phyloP scores from a whole-genome alignment of 2,888 invertebrate genomes.

The Hirtodrosophila duncani region DNA sequence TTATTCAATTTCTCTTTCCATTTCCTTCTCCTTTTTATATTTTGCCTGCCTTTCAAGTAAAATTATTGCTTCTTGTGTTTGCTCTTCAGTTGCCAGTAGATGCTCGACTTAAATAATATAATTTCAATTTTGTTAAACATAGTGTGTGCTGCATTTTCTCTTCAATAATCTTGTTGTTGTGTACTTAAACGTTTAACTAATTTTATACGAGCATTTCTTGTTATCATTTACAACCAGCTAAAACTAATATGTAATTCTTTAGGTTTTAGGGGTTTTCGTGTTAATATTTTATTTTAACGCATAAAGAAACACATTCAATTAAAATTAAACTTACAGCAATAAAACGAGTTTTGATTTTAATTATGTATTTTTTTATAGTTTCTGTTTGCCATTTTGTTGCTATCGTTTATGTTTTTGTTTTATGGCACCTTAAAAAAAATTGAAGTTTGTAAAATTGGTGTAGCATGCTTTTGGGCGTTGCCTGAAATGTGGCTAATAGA shows the following conservation, averaged over 20 bases:
- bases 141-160: conserved; percentile 19
- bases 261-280: conserved; percentile 25
- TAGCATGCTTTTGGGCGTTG: conserved; percentile 7
- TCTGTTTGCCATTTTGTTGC: neutral
- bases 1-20: conserved; percentile 7
- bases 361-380: neutral
- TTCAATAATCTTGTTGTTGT: conserved; percentile 17
- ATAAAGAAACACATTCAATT: conserved; percentile 15
- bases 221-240: conserved; percentile 59
- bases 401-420: conserved; percentile 10
- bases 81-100: conserved; percentile 53
- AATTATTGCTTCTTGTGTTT: conserved; percentile 67
- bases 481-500: neutral
- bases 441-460: conserved; percentile 3
- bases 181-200: conserved; percentile 34
- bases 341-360: conserved; percentile 20
- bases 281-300: neutral
- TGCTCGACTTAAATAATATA: conserved; percentile 34
- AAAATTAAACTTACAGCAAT: conserved; percentile 15
- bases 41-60: conserved; percentile 47
- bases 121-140: conserved; percentile 29
- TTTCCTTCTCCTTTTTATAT: conserved; percentile 18
- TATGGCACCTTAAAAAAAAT: conserved; percentile 22
- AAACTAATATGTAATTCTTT: conserved; percentile 49
- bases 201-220: conserved; percentile 45